Conservation (phyloP, 2,797 vertebrate genomes). For the Siniperca undulata region DNA sequence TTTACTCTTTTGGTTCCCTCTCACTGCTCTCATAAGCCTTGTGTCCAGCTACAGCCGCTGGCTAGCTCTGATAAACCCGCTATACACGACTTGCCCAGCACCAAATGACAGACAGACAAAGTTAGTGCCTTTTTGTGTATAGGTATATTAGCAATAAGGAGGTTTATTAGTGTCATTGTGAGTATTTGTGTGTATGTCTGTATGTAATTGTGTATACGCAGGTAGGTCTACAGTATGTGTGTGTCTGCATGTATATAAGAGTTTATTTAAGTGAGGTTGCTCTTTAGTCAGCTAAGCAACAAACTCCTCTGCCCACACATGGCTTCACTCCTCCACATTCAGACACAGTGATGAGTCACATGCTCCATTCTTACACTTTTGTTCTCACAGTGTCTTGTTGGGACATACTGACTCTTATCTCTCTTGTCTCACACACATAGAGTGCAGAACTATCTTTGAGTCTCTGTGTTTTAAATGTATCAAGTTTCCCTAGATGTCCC, state of each 20-base stretch:
- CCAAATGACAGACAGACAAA: not conserved
- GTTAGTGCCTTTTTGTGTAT: not conserved
- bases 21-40: too few relatives aligned
- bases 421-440: conserved; percentile 26
- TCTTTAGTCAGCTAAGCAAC: conserved; percentile 83
- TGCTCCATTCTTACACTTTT: conserved; percentile 85
- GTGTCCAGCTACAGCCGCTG: not conserved
- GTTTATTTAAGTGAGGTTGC: conserved; percentile 72
- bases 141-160: not conserved
- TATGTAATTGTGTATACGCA: conserved; percentile 11
- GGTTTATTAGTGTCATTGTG: not conserved
- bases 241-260: conserved; percentile 45
- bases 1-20: not conserved
- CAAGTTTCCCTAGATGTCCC: conserved; percentile 10
- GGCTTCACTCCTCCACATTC: conserved; percentile 85
- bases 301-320: conserved; percentile 85
- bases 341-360: conserved; percentile 87
- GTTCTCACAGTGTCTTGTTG: conserved; percentile 80
- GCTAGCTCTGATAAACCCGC: not conserved
- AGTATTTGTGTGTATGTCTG: not conserved
- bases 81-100: not conserved
- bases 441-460: conserved; percentile 32
- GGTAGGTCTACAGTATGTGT: conserved; percentile 26
- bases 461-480: conserved; percentile 41
- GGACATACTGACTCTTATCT: conserved; percentile 75